These are phyloP conservation scores for Coremacera marginata DNA, from an alignment of 2,888 invertebrate genomes.

Conservation along the genomic window DNA sequence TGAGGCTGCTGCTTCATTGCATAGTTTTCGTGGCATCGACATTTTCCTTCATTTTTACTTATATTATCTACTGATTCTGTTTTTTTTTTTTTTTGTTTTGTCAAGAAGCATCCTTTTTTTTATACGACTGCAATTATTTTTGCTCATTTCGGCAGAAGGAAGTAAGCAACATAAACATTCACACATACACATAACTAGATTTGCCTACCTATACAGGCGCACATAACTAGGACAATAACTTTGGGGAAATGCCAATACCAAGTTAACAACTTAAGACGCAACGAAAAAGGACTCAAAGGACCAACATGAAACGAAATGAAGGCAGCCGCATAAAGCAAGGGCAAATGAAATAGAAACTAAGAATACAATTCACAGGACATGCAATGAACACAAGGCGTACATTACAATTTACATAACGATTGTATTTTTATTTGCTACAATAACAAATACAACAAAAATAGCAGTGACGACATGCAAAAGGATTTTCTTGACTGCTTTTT, in stretches of 20 bases:
- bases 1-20: not conserved
- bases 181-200: not conserved
- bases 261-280: not conserved
- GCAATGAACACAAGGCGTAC: not conserved
- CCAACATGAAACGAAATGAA: constrained; percentile 11
- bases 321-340: not conserved
- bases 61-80: not conserved
- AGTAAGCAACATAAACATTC: constrained; percentile 7
- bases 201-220: not conserved
- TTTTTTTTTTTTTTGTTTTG: not conserved
- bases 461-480: not conserved
- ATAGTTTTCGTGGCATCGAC: not conserved
- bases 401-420: constrained; percentile 22
- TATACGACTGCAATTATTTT: constrained; percentile 34
- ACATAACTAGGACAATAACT: constrained; percentile 9
- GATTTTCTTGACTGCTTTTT: not conserved
- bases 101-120: not conserved
- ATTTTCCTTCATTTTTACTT: not conserved
- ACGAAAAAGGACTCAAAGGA: constrained; percentile 16
- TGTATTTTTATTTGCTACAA: constrained; percentile 13
- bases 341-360: not conserved
- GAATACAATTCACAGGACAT: not conserved
- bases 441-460: not conserved
- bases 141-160: constrained; percentile 34
- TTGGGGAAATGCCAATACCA: constrained; percentile 13